A percentile compares a stretch with the other conserved stretches of the same genome.
Conservation (phyloP, 1,140 invertebrate genomes). For the Proctacanthus coquilletti region DNA sequence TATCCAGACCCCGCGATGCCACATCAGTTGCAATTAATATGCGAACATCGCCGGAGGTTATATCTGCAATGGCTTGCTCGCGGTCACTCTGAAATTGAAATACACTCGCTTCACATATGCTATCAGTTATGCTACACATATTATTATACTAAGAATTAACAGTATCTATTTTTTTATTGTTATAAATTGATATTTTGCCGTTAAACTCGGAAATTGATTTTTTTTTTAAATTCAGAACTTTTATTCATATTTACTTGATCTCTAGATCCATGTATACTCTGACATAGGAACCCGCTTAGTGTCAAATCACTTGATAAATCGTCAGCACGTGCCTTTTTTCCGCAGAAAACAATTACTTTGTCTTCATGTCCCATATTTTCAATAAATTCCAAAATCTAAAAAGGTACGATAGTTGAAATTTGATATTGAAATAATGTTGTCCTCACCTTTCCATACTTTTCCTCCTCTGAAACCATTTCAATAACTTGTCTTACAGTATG, state of each 20-base stretch:
- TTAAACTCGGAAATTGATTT: too few species aligned
- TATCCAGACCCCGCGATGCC: conserved; percentile 81
- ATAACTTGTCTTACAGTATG: conserved; percentile 68
- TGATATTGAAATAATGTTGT: conserved; percentile 8
- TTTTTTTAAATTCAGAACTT: not conserved
- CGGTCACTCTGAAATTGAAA: conserved; percentile 48
- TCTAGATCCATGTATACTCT: conserved; percentile 77
- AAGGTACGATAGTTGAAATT: conserved; percentile 21
- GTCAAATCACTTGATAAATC: conserved; percentile 64
- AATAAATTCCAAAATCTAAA: conserved; percentile 24
- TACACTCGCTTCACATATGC: too few species aligned
- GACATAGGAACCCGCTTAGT: conserved; percentile 46
- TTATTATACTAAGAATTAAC: too few species aligned
- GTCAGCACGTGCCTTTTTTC: conserved; percentile 64
- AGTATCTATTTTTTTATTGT: too few species aligned
- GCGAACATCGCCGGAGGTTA: conserved; percentile 53
- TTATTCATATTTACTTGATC: conserved; percentile 43
- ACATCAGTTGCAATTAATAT: conserved; percentile 93
- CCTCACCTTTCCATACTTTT: conserved; percentile 45
- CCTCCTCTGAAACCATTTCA: conserved; percentile 52
- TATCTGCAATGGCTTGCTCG: conserved; percentile 69
- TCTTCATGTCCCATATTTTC: conserved; percentile 46
- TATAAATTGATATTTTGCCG: too few species aligned
- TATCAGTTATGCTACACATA: too few species aligned
- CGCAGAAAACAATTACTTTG: conserved; percentile 80